These are phyloP conservation scores for Xiphorhynchus elegans DNA, from an alignment of 2,113 vertebrate genomes.

Conservation along the genomic window DNA sequence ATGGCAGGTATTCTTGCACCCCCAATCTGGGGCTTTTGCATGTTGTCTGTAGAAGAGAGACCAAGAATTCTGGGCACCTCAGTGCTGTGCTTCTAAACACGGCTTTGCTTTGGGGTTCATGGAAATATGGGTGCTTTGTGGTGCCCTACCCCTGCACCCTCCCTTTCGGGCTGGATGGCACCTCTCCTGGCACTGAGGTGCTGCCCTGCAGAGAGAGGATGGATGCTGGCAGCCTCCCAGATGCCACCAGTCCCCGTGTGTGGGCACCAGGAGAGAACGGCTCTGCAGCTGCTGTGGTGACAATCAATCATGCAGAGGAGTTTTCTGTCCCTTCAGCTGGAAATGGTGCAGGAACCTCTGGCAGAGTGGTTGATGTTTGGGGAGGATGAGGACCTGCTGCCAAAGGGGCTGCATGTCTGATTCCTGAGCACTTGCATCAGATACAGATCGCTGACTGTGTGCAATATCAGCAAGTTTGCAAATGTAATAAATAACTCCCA, in stretches of 20 bases:
- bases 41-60: not conserved
- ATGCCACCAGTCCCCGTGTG: not conserved
- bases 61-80: not conserved
- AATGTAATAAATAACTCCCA: not conserved
- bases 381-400: not conserved
- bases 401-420: not conserved
- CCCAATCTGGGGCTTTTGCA: not conserved
- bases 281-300: not conserved
- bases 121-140: not conserved
- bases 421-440: not conserved
- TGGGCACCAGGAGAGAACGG: fast-evolving
- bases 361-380: not conserved
- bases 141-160: not conserved
- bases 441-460: not conserved
- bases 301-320: not conserved
- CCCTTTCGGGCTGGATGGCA: not conserved
- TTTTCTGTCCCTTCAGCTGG: not conserved
- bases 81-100: not conserved
- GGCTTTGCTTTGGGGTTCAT: not conserved
- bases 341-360: not conserved
- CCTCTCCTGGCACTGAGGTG: not conserved
- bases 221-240: not conserved
- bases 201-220: not conserved
- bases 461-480: not conserved
- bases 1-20: not conserved